Evolutionary conservation across 2,113 vertebrate genomes (phyloP), one percentile per base, ranked within the genome.

Genomic region (Hystrix brachyura): DNA sequence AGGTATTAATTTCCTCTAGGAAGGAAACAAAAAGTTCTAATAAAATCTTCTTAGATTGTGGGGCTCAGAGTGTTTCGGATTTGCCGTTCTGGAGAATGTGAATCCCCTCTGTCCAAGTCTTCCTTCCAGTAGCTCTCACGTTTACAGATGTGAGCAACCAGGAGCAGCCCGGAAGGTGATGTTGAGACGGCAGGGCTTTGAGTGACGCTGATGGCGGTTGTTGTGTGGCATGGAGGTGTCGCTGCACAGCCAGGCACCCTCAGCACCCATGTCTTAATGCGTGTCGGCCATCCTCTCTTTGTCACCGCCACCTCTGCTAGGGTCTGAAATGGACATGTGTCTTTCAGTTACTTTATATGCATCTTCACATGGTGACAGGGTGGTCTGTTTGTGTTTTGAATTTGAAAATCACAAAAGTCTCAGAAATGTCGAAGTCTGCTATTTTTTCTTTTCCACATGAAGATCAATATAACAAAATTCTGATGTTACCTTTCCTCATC

Each of bases 71-170:
- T 10, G n/a, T 59, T 23, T 80, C 93, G 51, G 95, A 89, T 97
- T 93, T 97, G 25, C 17, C 59, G 46, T 95, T 81, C 23, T 87
- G 69, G 29, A 71, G 87, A 76, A 82, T 46, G 76, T 80, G 93
- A 79, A n/a, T 69, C 82, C 1, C 53, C 74, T 72, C 60, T 92
- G 32, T 14, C n/a, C 67, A 87, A 90, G 43, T 71, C 87, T 96
- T 97, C 62, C 87, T 96, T 97, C 62, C 8, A 74, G 51, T 91
- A 53, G 32, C 69, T 92, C 90, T 96, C 87, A 65, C 86, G 71
- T 95, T 78, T 78, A 72, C 53, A 83, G 82, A 51, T 91, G 79
- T 89, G 94, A 80, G 62, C 76, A 89, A 14, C 92, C 57, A 46
- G 93, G 79, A 95, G 69, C 48, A 91, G 72, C 74, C 3, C 29